Evolutionary conservation across 2,888 invertebrate species (phyloP), one percentile per base, ranked within the genome.

Genomic region (Stratiomys singularior): DNA sequence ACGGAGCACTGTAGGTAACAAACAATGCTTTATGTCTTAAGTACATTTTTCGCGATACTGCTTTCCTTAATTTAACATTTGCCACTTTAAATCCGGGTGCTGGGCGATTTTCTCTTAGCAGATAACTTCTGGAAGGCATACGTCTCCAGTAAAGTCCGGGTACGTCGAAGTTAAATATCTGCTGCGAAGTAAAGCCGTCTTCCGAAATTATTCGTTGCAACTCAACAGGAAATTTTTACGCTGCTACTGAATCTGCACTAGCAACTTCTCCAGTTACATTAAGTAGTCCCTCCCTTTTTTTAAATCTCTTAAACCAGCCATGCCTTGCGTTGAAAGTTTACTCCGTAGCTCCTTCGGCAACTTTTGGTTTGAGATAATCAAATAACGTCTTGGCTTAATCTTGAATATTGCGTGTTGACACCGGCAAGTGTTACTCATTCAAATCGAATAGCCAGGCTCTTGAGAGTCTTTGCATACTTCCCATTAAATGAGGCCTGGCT

Each of bases 51-150:
- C 52, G 52, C 52, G 15, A 52, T 13, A 52, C 15, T 52, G 52
- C 52, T 7, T 52, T 7, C 52, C 13, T 52, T 52, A 5, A 52
- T 5, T 9, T 5, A 52, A 13, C 52, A 4, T 52, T 52, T 1
- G 52, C 18, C 52, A 52, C 52, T 52, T 52, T 5, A 15, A 52
- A 15, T 52, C 52, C 52, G 52, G 15, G 52, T 52, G 52, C 52
- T 52, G n/a, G 15, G 52, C 15, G 52, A 13, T 52, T 7, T 52
- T 52, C 18, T 52, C 7, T 52, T 52, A 15, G 13, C 15, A 52
- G 52, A 52, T 52, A 52, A 52, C 52, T 52, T 52, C 52, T 52
- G 52, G 52, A 52, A 5, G 52, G 52, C 46, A 44, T 44, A 44
- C 46, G 46, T 44, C 15, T 44, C 46, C 46, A 44, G 46, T 15